Evolutionary conservation across 1,140 invertebrate genomes (phyloP).

Genomic region (Nephila pilipes): DNA sequence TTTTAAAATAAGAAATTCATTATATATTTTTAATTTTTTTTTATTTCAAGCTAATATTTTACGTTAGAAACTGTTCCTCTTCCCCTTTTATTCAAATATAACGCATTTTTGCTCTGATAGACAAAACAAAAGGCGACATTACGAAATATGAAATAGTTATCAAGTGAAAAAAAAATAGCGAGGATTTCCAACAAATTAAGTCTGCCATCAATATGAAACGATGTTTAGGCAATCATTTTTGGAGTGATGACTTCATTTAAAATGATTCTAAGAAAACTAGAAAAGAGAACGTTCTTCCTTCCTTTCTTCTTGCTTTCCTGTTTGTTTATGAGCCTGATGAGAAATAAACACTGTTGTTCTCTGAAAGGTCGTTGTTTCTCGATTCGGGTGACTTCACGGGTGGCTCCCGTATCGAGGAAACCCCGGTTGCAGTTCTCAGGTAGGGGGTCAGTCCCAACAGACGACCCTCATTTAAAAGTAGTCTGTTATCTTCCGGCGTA

Average conservation of each 20-base stretch:
- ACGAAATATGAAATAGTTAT: neutral
- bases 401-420: neutral
- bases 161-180: neutral
- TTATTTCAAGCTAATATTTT: too few species aligned
- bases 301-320: neutral
- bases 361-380: constrained; percentile 31
- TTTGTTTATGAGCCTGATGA: neutral
- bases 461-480: constrained; percentile 25
- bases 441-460: neutral
- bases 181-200: neutral
- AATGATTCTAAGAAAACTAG: neutral
- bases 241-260: constrained; percentile 48
- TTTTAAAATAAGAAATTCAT: too few species aligned
- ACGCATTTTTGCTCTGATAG: too few species aligned
- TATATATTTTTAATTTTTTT: too few species aligned
- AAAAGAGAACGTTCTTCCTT: neutral
- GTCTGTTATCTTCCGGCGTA: neutral
- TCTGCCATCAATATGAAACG: neutral
- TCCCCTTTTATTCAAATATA: too few species aligned
- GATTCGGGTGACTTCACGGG: constrained; percentile 44
- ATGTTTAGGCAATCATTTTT: neutral
- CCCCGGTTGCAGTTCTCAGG: neutral
- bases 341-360: constrained; percentile 1
- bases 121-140: neutral
- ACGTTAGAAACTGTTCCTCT: too few species aligned